Percentiles rank a stretch among this genome's conserved stretches.
phyloP scores from a whole-genome alignment of 2,797 vertebrate genomes.

The Rhynchotus rufescens region DNA sequence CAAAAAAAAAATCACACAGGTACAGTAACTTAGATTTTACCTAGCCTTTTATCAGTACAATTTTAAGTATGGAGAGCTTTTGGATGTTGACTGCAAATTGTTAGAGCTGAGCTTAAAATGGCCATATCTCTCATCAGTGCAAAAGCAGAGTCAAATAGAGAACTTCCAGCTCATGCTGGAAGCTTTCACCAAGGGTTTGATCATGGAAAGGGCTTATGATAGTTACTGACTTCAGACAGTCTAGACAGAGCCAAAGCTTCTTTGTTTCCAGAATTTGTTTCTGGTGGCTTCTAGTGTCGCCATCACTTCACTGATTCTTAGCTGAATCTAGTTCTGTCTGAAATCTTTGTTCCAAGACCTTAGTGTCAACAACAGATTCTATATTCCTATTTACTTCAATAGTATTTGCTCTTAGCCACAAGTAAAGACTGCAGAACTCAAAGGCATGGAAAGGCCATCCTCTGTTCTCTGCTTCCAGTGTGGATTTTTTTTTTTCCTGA shows the following conservation, averaged over 20 bases:
- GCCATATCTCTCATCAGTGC: background rate
- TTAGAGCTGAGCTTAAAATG: slow-evolving; percentile 5
- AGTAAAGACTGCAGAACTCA: slow-evolving; percentile 51
- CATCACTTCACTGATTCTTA: background rate
- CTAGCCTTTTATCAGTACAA: background rate
- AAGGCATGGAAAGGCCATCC: background rate
- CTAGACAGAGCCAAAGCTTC: background rate
- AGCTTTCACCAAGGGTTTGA: background rate
- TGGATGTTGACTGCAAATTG: background rate
- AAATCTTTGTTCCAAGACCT: slow-evolving; percentile 26
- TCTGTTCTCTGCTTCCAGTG: background rate
- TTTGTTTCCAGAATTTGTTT: background rate
- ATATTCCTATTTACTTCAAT: slow-evolving; percentile 54
- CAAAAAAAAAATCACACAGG: background rate
- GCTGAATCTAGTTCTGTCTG: background rate
- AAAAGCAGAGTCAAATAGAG: slow-evolving; percentile 3
- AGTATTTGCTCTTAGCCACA: slow-evolving; percentile 43
- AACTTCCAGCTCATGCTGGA: background rate
- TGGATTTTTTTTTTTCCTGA: background rate
- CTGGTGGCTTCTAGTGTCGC: background rate
- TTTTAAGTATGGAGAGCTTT: slow-evolving; percentile 16
- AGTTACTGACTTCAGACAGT: background rate
- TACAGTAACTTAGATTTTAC: background rate
- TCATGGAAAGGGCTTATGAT: background rate
- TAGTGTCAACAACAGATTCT: slow-evolving; percentile 44